Percentiles rank a stretch among this genome's conserved stretches.
Conservation (phyloP, 2,797 vertebrate genomes). For the Austrolebias charrua region DNA sequence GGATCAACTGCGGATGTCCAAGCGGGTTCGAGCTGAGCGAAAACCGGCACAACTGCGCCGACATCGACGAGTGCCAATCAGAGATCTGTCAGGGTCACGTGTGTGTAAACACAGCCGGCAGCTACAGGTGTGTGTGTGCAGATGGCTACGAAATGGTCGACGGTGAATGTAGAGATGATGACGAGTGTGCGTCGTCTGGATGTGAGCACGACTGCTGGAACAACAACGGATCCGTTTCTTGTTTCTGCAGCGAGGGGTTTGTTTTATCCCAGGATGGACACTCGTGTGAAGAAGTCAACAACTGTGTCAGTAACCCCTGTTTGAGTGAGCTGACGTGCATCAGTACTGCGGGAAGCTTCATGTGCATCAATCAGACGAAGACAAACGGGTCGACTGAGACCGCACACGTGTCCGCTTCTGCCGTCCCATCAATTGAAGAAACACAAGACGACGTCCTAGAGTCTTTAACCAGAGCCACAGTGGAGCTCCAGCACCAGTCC, state of each 20-base stretch:
- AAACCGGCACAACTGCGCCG: slow-evolving; percentile 66
- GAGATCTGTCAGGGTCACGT: slow-evolving; percentile 46
- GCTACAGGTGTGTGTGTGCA: slow-evolving; percentile 69
- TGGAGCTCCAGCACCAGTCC: slow-evolving; percentile 48
- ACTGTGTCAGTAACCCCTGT: slow-evolving; percentile 64
- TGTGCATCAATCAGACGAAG: slow-evolving; percentile 57
- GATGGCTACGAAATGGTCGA: slow-evolving; percentile 52
- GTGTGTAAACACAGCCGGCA: slow-evolving; percentile 67
- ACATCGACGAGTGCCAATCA: slow-evolving; percentile 71
- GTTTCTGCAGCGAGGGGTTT: slow-evolving; percentile 70
- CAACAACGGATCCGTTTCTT: slow-evolving; percentile 71
- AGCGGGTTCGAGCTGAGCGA: slow-evolving; percentile 61
- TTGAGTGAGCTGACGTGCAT: slow-evolving; percentile 48
- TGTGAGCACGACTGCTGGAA: slow-evolving; percentile 73
- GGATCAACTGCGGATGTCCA: slow-evolving; percentile 66
- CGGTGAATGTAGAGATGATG: slow-evolving; percentile 63
- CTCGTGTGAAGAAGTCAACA: slow-evolving; percentile 67
- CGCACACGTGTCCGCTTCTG: neutral
- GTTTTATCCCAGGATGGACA: slow-evolving; percentile 30
- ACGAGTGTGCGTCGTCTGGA: slow-evolving; percentile 62
- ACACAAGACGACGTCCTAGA: slow-evolving; percentile 15
- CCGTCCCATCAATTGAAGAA: neutral
- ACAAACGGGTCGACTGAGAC: slow-evolving; percentile 37
- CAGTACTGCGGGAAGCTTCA: slow-evolving; percentile 70
- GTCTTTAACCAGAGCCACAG: slow-evolving; percentile 26